phyloP scores from a whole-genome alignment of 1,140 invertebrate genomes.

The Drosophila sproati region DNA sequence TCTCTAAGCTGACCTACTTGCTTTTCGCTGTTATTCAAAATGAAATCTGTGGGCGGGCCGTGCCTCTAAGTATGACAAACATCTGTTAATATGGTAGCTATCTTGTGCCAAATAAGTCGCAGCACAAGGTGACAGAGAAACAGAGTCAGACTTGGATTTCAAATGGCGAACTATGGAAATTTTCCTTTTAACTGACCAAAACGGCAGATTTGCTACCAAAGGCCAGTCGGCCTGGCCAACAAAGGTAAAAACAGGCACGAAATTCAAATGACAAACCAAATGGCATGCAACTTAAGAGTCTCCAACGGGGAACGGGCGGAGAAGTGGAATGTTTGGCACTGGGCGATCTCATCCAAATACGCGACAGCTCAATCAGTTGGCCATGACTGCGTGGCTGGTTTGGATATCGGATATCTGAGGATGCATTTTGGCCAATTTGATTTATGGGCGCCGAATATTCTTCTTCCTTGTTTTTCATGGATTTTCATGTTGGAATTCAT shows the following conservation, averaged over 20 bases:
- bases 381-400: conserved; percentile 69
- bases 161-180: conserved; percentile 58
- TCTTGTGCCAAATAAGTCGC: conserved; percentile 59
- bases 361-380: conserved; percentile 80
- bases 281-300: conserved; percentile 23
- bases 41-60: conserved; percentile 59
- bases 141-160: not conserved
- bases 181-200: conserved; percentile 39
- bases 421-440: conserved; percentile 67
- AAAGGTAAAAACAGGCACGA: conserved; percentile 58
- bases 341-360: conserved; percentile 77
- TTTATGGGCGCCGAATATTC: conserved; percentile 64
- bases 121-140: conserved; percentile 41
- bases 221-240: conserved; percentile 42
- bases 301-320: not conserved
- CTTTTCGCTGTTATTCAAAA: conserved; percentile 3
- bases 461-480: conserved; percentile 70
- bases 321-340: conserved; percentile 48
- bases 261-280: conserved; percentile 62
- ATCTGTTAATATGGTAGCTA: conserved; percentile 59
- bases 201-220: conserved; percentile 36
- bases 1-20: conserved; percentile 39
- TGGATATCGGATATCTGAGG: conserved; percentile 40
- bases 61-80: conserved; percentile 70
- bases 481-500: conserved; percentile 80